Evolutionary conservation across 2,113 vertebrate species (phyloP), one percentile per base, ranked within the genome.

Genomic region (Zosterops borbonicus): DNA sequence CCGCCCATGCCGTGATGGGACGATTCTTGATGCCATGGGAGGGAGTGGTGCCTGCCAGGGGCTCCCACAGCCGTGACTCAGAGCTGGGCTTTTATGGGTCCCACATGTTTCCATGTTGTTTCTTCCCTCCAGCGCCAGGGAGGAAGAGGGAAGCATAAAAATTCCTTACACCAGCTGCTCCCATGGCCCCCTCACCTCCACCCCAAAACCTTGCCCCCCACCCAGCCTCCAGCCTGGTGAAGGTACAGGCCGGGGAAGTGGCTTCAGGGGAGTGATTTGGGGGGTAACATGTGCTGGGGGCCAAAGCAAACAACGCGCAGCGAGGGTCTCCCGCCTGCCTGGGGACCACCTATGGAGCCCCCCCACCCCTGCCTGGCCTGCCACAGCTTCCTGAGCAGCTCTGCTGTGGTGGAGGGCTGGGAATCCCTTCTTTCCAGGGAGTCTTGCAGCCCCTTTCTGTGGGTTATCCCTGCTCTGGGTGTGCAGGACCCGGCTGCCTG

Each of bases 321-420:
- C 22, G 35, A 94, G 75, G 50, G 76, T 90, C 14, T 11, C 90
- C 65, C 9, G 37, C 74, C 89, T 33, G 79, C 93, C 63, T 56
- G 3, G 71, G 89, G 96, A 96, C 95, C 93, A 95, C 95, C 96
- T 94, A 94, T 47, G 74, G 27, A 94, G 96, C 87, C 20, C 87
- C 87, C 49, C 76, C 22, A 3, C 22, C 56, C 83, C 82, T 71
- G 89, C 87, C 84, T 3, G 5, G 27, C 76, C 80, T 33, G 75
- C 75, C 67, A 35, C 12, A 5, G 86, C 83, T 83, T 95, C 94
- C 89, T 64, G 75, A 90, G 80, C 6, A 5, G 83, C 67, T 69
- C 68, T 0, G 46, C 70, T 22, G 91, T 12, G 89, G 8, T 23
- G 28, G 35, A 64, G 79, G 29, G 60, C 47, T 3, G 6, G 55